Percentiles rank a stretch among this genome's conserved stretches.
phyloP scores from a whole-genome alignment of 2,888 invertebrate species.

The Cyrtodaria siliqua region DNA sequence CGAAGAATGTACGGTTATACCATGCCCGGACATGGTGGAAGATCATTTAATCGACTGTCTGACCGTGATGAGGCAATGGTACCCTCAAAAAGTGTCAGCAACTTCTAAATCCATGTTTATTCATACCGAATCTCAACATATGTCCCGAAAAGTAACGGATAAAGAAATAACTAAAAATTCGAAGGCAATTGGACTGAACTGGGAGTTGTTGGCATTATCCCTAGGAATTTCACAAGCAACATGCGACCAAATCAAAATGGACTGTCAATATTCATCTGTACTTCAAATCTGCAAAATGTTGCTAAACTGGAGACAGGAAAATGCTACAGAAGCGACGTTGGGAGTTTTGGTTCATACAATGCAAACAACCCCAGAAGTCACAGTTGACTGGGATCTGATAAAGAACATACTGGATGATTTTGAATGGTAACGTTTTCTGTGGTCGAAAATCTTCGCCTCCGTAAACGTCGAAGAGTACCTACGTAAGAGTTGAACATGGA shows the following conservation, averaged over 20 bases:
- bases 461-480: too few relatives aligned
- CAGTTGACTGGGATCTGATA: slow-evolving; percentile 15
- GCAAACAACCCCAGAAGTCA: slow-evolving; percentile 2
- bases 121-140: neutral
- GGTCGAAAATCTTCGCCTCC: too few relatives aligned
- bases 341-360: slow-evolving; percentile 4
- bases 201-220: slow-evolving; percentile 24
- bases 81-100: neutral
- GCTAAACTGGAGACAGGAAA: neutral
- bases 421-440: too few relatives aligned
- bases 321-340: slow-evolving; percentile 6
- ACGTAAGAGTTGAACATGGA: too few relatives aligned
- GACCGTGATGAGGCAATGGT: slow-evolving; percentile 10
- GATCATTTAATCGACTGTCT: slow-evolving; percentile 6
- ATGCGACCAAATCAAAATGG: slow-evolving; percentile 23
- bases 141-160: neutral
- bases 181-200: slow-evolving; percentile 24
- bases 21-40: neutral
- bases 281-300: slow-evolving; percentile 18
- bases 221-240: slow-evolving; percentile 11
- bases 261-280: slow-evolving; percentile 12
- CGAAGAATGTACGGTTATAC: neutral
- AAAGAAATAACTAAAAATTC: slow-evolving; percentile 10
- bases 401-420: too few relatives aligned
- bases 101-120: neutral